Conservation (phyloP, 2,113 vertebrate genomes). For the Apodemus speciosus region DNA sequence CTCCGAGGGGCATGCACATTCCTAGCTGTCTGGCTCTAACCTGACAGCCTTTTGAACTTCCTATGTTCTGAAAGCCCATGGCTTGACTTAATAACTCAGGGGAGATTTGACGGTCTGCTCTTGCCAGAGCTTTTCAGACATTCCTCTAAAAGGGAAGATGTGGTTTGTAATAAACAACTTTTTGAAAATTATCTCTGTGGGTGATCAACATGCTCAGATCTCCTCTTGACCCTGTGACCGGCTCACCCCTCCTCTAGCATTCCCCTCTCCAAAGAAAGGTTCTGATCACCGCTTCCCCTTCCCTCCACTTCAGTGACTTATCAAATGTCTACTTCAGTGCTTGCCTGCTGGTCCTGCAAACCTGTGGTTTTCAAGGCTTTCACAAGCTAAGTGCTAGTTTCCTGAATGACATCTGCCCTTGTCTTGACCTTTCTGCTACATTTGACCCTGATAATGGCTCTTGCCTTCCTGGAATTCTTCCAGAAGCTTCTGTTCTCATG, state of each 20-base stretch:
- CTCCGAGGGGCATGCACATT: constrained; percentile 26
- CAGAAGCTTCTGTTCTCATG: neutral
- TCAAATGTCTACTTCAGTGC: constrained; percentile 2
- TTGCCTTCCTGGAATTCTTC: neutral
- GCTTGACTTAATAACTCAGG: constrained; percentile 59
- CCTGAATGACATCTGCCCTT: neutral
- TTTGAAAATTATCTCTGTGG: constrained; percentile 55
- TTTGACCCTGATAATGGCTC: neutral
- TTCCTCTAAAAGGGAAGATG: constrained; percentile 17
- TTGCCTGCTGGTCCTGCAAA: neutral
- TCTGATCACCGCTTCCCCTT: neutral
- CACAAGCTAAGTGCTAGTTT: neutral
- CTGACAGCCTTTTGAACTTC: constrained; percentile 76
- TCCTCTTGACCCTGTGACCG: neutral
- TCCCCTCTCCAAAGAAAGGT: constrained; percentile 22
- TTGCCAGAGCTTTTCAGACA: constrained; percentile 47
- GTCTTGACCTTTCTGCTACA: neutral
- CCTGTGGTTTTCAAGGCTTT: neutral
- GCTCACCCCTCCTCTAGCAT: neutral
- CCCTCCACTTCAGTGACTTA: neutral
- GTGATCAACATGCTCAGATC: neutral
- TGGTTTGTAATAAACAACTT: constrained; percentile 51
- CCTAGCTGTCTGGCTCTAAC: constrained; percentile 71
- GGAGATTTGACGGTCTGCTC: constrained; percentile 50
- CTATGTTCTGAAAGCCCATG: constrained; percentile 53